phyloP scores from a whole-genome alignment of 2,113 vertebrate genomes.

The Notothenia coriiceps region DNA sequence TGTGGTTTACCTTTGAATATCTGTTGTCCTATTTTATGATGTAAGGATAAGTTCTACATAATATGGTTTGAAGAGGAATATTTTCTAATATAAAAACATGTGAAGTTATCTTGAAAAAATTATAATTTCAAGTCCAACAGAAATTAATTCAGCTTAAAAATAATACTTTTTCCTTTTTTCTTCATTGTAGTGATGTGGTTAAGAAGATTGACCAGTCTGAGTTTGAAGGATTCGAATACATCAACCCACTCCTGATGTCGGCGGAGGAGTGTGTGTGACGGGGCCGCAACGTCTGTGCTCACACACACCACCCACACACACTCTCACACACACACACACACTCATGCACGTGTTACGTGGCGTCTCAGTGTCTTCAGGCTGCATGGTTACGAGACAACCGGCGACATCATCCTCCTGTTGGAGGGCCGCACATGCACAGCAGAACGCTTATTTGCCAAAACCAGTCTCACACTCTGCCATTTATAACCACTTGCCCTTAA shows the following conservation, averaged over 20 bases:
- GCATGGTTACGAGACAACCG: conserved; percentile 72
- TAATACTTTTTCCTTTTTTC: background rate
- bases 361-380: conserved; percentile 64
- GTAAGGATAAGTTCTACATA: no score
- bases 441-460: conserved; percentile 82
- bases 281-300: background rate
- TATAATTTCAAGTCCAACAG: background rate
- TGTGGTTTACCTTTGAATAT: no score
- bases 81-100: no score
- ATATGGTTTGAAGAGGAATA: no score
- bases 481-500: conserved; percentile 86
- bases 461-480: conserved; percentile 83
- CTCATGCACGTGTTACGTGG: conserved; percentile 54
- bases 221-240: conserved; percentile 99
- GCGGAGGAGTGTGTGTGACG: conserved; percentile 98
- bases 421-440: conserved; percentile 64
- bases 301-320: conserved; percentile 1
- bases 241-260: conserved; percentile 99
- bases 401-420: conserved; percentile 59
- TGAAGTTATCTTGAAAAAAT: no score
- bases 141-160: background rate
- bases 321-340: conserved; percentile 8
- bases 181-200: conserved; percentile 89
- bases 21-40: no score
- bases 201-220: conserved; percentile 99